phyloP scores from a whole-genome alignment of 2,797 vertebrate species.

The Peromyscus aztecus region DNA sequence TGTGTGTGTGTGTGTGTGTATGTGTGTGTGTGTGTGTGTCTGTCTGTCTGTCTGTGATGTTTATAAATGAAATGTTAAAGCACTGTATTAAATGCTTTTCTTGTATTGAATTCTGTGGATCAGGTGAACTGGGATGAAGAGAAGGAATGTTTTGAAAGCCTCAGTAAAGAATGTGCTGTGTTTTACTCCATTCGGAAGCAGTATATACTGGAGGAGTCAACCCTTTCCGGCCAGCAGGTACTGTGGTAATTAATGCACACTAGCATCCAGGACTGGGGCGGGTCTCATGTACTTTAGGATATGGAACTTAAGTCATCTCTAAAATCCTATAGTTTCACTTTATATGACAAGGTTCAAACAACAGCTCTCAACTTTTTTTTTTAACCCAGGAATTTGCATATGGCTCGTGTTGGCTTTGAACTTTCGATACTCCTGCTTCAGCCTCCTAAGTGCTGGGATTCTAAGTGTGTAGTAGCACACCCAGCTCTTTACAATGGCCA shows the following conservation, averaged over 20 bases:
- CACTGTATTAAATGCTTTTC: not conserved
- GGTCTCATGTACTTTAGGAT: not conserved
- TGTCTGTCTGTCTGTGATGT: not conserved
- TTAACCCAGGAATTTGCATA: not conserved
- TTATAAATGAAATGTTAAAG: conserved; percentile 45
- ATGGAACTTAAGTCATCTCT: not conserved
- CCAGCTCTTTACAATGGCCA: not conserved
- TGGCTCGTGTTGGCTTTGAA: not conserved
- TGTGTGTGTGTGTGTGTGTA: not conserved
- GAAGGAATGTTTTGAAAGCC: conserved; percentile 95
- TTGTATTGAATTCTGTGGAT: conserved; percentile 52
- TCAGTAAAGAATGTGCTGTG: conserved; percentile 94
- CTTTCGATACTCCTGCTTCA: not conserved
- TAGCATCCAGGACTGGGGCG: not conserved
- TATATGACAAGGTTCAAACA: not conserved
- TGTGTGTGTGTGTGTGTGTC: not conserved
- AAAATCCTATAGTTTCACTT: not conserved
- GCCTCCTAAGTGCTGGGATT: not conserved
- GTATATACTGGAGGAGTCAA: conserved; percentile 90
- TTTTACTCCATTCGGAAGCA: conserved; percentile 97
- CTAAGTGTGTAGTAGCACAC: not conserved
- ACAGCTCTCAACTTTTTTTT: not conserved
- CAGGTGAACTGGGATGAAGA: conserved; percentile 99
- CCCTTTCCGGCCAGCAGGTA: conserved; percentile 86
- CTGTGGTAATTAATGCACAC: rapidly evolving